A percentile compares a stretch with the other conserved stretches of the same genome.
phyloP scores from a whole-genome alignment of 1,140 invertebrate species.

The Propsilocerus akamusi region DNA sequence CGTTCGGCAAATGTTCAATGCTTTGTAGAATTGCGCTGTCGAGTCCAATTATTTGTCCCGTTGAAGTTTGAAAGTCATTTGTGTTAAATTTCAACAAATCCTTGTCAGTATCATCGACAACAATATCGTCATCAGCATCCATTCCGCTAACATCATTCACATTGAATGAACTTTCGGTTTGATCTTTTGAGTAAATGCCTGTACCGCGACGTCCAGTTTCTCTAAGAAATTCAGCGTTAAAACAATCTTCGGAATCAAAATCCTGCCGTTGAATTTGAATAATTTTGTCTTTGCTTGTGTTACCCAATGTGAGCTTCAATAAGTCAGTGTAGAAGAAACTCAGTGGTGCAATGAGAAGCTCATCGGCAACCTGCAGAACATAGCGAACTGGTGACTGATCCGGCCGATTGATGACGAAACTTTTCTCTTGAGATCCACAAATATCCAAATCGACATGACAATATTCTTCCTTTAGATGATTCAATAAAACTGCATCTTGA shows the following conservation, averaged over 20 bases:
- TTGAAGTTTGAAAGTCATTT: not conserved
- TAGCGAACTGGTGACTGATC: conserved; percentile 47
- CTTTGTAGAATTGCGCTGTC: conserved; percentile 83
- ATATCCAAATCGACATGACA: conserved; percentile 83
- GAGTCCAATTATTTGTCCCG: conserved; percentile 63
- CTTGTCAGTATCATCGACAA: conserved; percentile 64
- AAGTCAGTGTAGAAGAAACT: conserved; percentile 79
- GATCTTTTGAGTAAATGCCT: too few species aligned
- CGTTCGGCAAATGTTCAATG: conserved; percentile 57
- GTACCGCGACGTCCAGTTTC: conserved; percentile 63
- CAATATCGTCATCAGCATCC: conserved; percentile 54
- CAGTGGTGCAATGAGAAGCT: conserved; percentile 78
- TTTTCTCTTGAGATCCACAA: conserved; percentile 64
- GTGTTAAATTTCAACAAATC: not conserved
- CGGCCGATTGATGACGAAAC: conserved; percentile 56
- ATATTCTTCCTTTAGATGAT: conserved; percentile 72
- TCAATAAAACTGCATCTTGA: conserved; percentile 52
- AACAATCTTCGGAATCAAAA: conserved; percentile 82
- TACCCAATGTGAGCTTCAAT: conserved; percentile 47
- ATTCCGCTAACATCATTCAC: conserved; percentile 22
- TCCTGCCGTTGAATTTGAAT: conserved; percentile 39
- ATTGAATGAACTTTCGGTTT: conserved; percentile 29
- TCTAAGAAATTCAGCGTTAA: conserved; percentile 78
- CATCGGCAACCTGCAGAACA: conserved; percentile 73
- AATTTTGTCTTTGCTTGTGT: conserved; percentile 25